These are phyloP conservation scores for Synergus laeviventris DNA, from an alignment of 2,888 invertebrate genomes.

Conservation along the genomic window DNA sequence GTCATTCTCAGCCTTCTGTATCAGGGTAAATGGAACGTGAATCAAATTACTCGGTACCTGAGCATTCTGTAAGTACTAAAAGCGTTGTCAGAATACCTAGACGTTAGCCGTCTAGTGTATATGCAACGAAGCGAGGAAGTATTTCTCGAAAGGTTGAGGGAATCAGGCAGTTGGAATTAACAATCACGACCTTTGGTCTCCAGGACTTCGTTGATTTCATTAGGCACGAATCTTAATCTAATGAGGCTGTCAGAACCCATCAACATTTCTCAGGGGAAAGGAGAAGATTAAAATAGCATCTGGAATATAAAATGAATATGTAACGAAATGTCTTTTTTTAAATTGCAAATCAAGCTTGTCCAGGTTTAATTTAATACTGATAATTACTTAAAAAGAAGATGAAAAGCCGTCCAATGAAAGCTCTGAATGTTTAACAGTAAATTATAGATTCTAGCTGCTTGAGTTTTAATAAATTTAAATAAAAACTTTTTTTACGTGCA, in stretches of 20 bases:
- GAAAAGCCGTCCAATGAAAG: no score
- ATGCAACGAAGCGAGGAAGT: conserved; percentile 6
- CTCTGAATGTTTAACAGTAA: no score
- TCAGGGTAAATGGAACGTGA: conserved; percentile 48
- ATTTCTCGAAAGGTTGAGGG: background rate
- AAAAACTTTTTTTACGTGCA: background rate
- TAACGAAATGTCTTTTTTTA: no score
- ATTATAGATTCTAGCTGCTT: no score
- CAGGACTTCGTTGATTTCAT: background rate
- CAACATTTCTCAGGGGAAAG: background rate
- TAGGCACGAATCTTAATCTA: background rate
- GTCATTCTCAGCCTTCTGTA: conserved; percentile 42
- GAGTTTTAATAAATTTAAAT: background rate
- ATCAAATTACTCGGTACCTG: conserved; percentile 47
- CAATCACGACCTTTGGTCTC: background rate
- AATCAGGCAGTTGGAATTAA: background rate
- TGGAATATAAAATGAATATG: no score
- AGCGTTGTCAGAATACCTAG: conserved; percentile 48
- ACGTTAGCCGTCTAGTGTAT: conserved; percentile 42
- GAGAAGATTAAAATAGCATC: background rate
- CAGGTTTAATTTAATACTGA: no score
- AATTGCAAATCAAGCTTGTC: no score
- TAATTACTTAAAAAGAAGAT: no score
- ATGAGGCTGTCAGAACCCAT: conserved; percentile 9
- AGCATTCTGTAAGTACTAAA: conserved; percentile 50